Evolutionary conservation across 2,797 vertebrate genomes (phyloP), one percentile per base, ranked within the genome.

Genomic region (Sebastes dallii): DNA sequence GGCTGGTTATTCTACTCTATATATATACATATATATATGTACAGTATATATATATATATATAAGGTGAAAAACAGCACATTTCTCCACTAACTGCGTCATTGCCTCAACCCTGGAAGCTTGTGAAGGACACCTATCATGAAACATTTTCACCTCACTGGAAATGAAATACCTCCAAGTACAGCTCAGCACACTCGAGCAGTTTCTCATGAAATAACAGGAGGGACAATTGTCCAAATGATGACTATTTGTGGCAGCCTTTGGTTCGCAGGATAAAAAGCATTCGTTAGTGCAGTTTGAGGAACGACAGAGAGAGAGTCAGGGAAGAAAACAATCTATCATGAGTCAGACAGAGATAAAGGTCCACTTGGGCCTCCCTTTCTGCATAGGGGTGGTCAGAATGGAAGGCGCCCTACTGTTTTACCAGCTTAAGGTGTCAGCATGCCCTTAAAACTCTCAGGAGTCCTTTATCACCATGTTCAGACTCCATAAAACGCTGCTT

Each of bases 401-500:
- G 77, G 75, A 83, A 77, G 52, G 56, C 6, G 1, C 14, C 75
- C 69, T 52, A 8, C 72, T 66, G 80, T 64, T 85, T 82, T 73
- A 76, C 18, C 80, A 64, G 79, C 80, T 82, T 25, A 75, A 64
- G 64, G 65, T 86, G 87, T 91, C 87, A 89, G 80, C 36, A 50
- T 55, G 85, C 54, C 88, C 87, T 89, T 85, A 91, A 81, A 86
- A 72, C 85, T 82, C 84, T 61, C 72, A 59, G 64, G 34, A 80
- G 87, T 82, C 86, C 83, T 93, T 91, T 81, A 90, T 91, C 85
- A 73, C 65, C 2, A 22, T 29, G 58, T 84, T 88, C 87, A 82
- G 86, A 86, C 88, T 89, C 91, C 80, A 93, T 93, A 92, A 94
- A 94, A 90, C 6, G 24, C 84, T 78, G 78, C 86, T 91, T 85